Evolutionary conservation across 2,888 invertebrate genomes (phyloP), one percentile per base, ranked within the genome.

Genomic region (Orthonevra nobilis): DNA sequence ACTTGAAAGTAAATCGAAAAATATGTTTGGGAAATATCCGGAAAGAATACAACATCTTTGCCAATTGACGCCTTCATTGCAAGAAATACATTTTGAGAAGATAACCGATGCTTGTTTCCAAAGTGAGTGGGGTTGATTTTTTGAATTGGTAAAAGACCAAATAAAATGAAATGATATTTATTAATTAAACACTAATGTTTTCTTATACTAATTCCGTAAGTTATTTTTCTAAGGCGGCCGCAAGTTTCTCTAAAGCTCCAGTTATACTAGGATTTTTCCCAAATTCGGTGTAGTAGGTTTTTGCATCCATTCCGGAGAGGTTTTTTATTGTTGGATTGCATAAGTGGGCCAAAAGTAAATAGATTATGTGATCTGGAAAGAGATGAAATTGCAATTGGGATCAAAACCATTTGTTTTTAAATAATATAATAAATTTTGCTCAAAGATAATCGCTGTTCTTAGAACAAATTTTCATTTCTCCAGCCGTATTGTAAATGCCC

Each of bases 311-410:
- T 0, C 86, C 87, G 69, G 86, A 83, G 6, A 84, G 82, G 63
- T 87, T 88, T 61, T 84, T 83, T 10, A 85, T 81, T 4, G 84
- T 84, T 1, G 88, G 88, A 83, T 87, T 84, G 5, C 84, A 83
- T 10, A 87, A 75, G 54, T 87, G 86, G 0, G 86, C 86, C 40
- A 87, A 52, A 3, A 88, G 60, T 56, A 87, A 85, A 52, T 86
- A 87, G 34, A 85, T 82, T 5, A 88, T 81, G 61, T 87, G 85
- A 40, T 87, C 87, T 86, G 63, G 9, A 83, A 81, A 14, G 44
- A n/a, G n/a, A n/a, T n/a, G n/a, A n/a, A n/a, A n/a, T n/a, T n/a
- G n/a, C n/a, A n/a, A n/a, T n/a, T n/a, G n/a, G n/a, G n/a, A n/a
- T n/a, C n/a, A n/a, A n/a, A n/a, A n/a, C n/a, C n/a, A n/a, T n/a